Conservation (phyloP, 2,797 vertebrate genomes). For the Ciconia nigra region DNA sequence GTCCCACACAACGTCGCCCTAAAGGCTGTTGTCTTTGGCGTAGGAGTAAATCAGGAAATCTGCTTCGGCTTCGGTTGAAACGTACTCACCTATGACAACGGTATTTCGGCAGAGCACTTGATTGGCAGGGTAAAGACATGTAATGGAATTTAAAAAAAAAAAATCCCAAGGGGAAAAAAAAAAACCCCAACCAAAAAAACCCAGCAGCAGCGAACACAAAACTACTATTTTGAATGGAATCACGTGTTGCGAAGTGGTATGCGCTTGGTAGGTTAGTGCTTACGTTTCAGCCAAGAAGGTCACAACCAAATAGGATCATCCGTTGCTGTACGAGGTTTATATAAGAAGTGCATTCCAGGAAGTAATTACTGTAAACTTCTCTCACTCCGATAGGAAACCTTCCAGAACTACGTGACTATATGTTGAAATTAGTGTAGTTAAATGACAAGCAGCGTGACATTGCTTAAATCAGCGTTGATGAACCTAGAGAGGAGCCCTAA, state of each 20-base stretch:
- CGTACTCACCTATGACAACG: not conserved
- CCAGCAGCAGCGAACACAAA: not conserved
- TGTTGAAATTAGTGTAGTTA: not conserved
- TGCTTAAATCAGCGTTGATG: not conserved
- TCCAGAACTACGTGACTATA: not conserved
- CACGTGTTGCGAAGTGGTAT: not conserved
- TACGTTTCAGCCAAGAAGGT: not conserved
- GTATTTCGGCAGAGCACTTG: not conserved
- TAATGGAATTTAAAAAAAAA: not conserved
- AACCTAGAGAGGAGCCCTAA: not conserved
- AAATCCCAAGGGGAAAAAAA: too few relatives aligned
- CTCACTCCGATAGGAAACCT: not conserved
- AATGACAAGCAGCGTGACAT: not conserved
- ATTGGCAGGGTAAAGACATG: not conserved
- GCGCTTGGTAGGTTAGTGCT: not conserved
- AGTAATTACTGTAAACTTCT: not conserved
- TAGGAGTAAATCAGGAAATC: not conserved
- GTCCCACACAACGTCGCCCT: not conserved
- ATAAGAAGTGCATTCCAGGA: slow-evolving; percentile 5
- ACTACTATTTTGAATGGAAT: not conserved
- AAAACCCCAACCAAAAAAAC: not conserved
- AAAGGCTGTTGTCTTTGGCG: not conserved
- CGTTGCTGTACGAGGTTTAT: not conserved
- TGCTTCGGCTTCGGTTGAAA: not conserved
- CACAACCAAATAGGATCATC: not conserved